Percentiles rank a stretch among this genome's conserved stretches.
Conservation (phyloP, 2,888 invertebrate genomes). For the Asteroscopus sphinx region DNA sequence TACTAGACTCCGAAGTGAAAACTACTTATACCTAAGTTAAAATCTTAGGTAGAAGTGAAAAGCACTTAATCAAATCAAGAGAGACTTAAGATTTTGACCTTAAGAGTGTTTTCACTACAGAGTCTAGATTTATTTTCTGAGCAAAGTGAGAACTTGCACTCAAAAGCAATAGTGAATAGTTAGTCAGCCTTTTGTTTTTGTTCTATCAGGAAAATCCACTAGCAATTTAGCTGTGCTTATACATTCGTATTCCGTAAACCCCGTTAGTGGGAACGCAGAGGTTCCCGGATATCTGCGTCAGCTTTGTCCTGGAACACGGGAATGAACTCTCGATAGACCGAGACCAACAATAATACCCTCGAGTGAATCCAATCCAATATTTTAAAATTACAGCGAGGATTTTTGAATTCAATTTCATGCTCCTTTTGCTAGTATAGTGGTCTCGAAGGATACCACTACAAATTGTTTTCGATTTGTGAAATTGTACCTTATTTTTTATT, state of each 20-base stretch:
- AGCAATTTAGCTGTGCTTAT: too few species aligned
- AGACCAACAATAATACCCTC: constrained; percentile 17
- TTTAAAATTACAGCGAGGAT: constrained; percentile 6
- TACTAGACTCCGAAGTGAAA: too few species aligned
- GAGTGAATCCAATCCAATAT: constrained; percentile 12
- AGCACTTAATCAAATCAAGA: too few species aligned
- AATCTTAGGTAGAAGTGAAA: too few species aligned
- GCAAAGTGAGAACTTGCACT: too few species aligned
- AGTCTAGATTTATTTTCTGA: too few species aligned
- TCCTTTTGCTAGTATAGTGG: not conserved
- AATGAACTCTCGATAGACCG: constrained; percentile 33
- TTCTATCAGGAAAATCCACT: too few species aligned
- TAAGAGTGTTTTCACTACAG: too few species aligned
- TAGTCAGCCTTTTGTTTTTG: too few species aligned
- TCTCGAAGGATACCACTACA: not conserved
- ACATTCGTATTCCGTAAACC: constrained; percentile 11
- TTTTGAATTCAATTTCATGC: constrained; percentile 2
- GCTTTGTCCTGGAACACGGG: constrained; percentile 41
- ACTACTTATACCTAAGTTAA: too few species aligned
- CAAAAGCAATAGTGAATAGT: too few species aligned
- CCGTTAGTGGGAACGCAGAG: constrained; percentile 30
- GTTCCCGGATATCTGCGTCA: constrained; percentile 38
- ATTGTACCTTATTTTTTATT: not conserved
- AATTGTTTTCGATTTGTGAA: not conserved
- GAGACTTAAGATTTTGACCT: too few species aligned